These are phyloP conservation scores for Anomalospiza imberbis DNA, from an alignment of 2,797 vertebrate species.

Conservation along the genomic window DNA sequence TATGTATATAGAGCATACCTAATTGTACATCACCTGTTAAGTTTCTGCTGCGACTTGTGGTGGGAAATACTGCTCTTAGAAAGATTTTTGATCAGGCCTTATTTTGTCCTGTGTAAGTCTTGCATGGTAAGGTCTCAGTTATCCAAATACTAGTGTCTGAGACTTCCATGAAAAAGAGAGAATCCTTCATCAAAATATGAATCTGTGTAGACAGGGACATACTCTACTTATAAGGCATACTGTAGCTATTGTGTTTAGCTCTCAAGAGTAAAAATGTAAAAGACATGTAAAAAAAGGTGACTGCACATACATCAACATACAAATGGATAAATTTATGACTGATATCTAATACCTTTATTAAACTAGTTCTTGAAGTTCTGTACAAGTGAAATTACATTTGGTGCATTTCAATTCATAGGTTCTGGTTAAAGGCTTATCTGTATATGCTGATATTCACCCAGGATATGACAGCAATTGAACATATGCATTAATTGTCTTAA, in stretches of 20 bases:
- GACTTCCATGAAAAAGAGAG: not conserved
- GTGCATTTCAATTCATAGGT: not conserved
- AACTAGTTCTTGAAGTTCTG: not conserved
- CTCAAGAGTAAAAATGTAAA: not conserved
- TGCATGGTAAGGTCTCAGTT: not conserved
- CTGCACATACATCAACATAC: not conserved
- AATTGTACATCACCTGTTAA: not conserved
- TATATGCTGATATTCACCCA: not conserved
- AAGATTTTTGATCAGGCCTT: not conserved
- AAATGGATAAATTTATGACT: not conserved
- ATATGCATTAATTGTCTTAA: not conserved
- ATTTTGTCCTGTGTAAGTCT: not conserved
- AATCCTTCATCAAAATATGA: not conserved
- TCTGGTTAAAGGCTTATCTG: not conserved
- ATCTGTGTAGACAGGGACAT: not conserved
- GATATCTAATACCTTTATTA: not conserved
- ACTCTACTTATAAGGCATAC: not conserved
- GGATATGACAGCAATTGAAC: not conserved
- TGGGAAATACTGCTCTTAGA: not conserved
- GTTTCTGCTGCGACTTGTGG: not conserved
- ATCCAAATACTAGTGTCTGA: not conserved
- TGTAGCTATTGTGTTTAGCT: not conserved
- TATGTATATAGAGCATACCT: not conserved
- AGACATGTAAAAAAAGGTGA: not conserved
- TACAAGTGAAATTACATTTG: not conserved